Evolutionary conservation across 2,888 invertebrate species (phyloP).

Genomic region (Clistopyga incitator): DNA sequence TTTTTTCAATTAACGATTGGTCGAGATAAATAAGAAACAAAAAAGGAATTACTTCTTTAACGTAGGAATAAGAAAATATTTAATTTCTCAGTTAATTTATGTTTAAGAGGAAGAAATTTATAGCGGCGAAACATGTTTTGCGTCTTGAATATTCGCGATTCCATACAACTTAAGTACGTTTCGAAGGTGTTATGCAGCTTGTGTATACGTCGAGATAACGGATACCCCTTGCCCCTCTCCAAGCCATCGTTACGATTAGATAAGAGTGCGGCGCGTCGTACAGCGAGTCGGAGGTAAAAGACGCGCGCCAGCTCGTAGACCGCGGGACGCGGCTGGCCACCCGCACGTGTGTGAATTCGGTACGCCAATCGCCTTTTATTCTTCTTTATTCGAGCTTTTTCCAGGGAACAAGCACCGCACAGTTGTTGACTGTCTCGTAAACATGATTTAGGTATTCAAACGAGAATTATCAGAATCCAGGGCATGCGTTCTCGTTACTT

Average conservation of each 20-base stretch:
- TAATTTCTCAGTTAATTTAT: constrained; percentile 14
- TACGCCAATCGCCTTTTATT: constrained; percentile 27
- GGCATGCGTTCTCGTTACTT: constrained; percentile 5
- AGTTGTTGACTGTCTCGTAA: constrained; percentile 47
- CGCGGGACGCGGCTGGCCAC: constrained; percentile 47
- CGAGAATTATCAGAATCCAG: neutral
- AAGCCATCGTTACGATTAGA: constrained; percentile 68
- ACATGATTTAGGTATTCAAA: constrained; percentile 29
- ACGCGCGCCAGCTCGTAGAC: constrained; percentile 39
- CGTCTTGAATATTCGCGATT: constrained; percentile 46
- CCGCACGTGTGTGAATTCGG: constrained; percentile 54
- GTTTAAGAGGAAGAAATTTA: neutral
- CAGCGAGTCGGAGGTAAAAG: constrained; percentile 29
- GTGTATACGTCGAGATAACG: constrained; percentile 65
- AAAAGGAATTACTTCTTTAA: neutral
- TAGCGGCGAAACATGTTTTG: constrained; percentile 21
- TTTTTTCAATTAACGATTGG: neutral
- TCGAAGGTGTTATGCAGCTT: constrained; percentile 64
- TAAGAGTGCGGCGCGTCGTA: constrained; percentile 57
- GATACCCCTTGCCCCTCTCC: constrained; percentile 15
- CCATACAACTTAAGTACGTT: constrained; percentile 32
- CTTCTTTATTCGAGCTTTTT: constrained; percentile 13
- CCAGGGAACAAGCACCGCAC: constrained; percentile 37
- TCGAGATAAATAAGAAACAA: neutral
- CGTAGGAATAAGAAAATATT: neutral